Evolutionary conservation across 2,113 vertebrate species (phyloP).

Genomic region (Dolichotis patagonum): DNA sequence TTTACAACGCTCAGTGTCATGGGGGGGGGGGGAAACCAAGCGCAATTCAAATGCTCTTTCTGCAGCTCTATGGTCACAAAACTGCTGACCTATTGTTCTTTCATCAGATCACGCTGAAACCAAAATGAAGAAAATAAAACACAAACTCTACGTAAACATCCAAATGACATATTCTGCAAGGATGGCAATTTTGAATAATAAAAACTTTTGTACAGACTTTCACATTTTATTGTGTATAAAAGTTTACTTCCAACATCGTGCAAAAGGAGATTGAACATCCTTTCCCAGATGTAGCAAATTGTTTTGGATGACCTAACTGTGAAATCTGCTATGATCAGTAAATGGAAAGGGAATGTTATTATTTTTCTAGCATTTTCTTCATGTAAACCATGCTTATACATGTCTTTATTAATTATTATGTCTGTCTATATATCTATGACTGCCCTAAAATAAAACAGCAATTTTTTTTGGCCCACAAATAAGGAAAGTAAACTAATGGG

Average conservation of each 20-base stretch:
- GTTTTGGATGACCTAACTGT: constrained; percentile 68
- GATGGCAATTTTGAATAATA: constrained; percentile 76
- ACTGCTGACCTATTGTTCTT: constrained; percentile 84
- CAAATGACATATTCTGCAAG: constrained; percentile 81
- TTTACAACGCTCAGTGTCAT: constrained; percentile 80
- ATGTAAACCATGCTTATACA: neutral
- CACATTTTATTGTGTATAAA: constrained; percentile 73
- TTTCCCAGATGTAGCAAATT: constrained; percentile 64
- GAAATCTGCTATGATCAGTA: constrained; percentile 67
- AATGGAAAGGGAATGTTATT: constrained; percentile 61
- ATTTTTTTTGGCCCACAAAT: constrained; percentile 1
- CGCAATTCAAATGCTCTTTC: constrained; percentile 78
- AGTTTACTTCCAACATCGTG: constrained; percentile 79
- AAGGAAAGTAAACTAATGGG: neutral
- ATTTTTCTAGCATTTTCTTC: neutral
- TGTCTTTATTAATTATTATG: constrained; percentile 32
- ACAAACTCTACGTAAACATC: constrained; percentile 83
- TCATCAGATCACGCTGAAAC: constrained; percentile 75
- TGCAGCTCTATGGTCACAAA: constrained; percentile 79
- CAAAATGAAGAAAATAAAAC: constrained; percentile 68
- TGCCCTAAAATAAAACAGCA: neutral
- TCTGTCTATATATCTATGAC: neutral
- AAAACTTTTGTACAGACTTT: constrained; percentile 81
- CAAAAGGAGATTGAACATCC: constrained; percentile 69
- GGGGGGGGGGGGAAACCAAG: constrained; percentile 75